These are phyloP conservation scores for Rutilus rutilus DNA, from an alignment of 2,113 vertebrate genomes.

Conservation along the genomic window DNA sequence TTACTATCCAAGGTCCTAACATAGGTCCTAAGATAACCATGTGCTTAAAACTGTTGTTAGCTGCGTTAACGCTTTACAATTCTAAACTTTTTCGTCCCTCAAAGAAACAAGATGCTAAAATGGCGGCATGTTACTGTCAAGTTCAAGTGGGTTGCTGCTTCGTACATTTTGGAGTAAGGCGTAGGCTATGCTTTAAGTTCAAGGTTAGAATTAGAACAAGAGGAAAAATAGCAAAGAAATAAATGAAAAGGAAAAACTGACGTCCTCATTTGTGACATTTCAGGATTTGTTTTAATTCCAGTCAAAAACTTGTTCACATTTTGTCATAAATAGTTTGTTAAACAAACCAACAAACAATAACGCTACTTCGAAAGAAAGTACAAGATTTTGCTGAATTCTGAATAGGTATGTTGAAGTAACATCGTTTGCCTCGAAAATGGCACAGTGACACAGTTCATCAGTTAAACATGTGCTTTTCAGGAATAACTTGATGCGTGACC, in stretches of 20 bases:
- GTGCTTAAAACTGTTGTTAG: background rate
- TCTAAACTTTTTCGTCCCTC: constrained; percentile 52
- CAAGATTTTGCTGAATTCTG: constrained; percentile 70
- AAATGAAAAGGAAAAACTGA: constrained; percentile 66
- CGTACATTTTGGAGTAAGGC: constrained; percentile 52
- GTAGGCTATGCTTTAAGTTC: constrained; percentile 43
- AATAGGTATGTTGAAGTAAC: constrained; percentile 70
- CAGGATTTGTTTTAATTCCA: constrained; percentile 79
- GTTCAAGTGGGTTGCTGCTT: constrained; percentile 76
- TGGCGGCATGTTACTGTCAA: constrained; percentile 79
- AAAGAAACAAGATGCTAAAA: constrained; percentile 71
- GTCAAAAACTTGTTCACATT: constrained; percentile 81
- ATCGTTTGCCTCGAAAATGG: constrained; percentile 74
- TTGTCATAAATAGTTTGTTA: constrained; percentile 80
- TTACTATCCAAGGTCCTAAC: background rate
- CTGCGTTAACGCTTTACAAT: constrained; percentile 25
- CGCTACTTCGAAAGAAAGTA: constrained; percentile 71
- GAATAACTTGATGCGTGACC: constrained; percentile 79
- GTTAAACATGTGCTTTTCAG: constrained; percentile 79
- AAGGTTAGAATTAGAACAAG: constrained; percentile 37
- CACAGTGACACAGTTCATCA: constrained; percentile 83
- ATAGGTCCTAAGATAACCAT: background rate
- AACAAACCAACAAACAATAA: constrained; percentile 79
- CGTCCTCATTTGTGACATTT: constrained; percentile 70
- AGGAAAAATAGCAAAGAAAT: background rate